Base-by-base conservation (phyloP, 2,888 invertebrate genomes). In the Tanypteryx hageni region DNA sequence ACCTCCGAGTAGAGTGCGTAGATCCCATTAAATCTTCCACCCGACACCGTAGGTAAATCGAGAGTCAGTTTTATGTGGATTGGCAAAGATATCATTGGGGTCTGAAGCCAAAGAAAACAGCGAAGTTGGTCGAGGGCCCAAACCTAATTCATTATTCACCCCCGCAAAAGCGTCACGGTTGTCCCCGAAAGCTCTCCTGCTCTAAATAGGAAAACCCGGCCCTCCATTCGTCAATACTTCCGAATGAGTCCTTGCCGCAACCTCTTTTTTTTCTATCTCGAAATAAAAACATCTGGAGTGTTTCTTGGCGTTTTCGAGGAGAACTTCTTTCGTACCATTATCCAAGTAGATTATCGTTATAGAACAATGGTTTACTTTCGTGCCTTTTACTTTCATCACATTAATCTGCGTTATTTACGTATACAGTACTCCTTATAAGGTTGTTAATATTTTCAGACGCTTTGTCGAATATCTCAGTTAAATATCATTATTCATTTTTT, bases 121-220 rank as follows among this genome's bases (percentile, higher is more conserved):
- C 44, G 27, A 76, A 76, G 76, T 76, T 76, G 76, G 76, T 76
- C 76, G 76, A 76, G 68, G 27, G 22, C 76, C 76, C 76, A 76
- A 76, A 76, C 27, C 76, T 76, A 27, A 76, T 76, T 76, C 76
- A 76, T 76, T 76, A 76, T 76, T 76, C 76, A 76, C 22, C 76
- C 76, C 76, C 14, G 3, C 68, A 11, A 64, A 7, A 64, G 76
- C 76, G 13, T 22, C 27, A 27, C 27, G 76, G 76, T n/a, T 76
- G 76, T 76, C 76, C 76, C 16, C 22, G 68, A 27, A 18, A 22
- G 22, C 76, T 27, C 22, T 44, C 76, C 76, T 76, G 9, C 76
- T 27, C 22, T 76, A 76, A 76, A 76, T 76, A 13, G 76, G 76
- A 76, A 76, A 27, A 0, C 76, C 76, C 76, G 22, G 14, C 13